A percentile compares a stretch with the other conserved stretches of the same genome.
These are phyloP conservation scores for Coenonympha glycerion DNA, from an alignment of 2,888 invertebrate species.

Conservation along the genomic window DNA sequence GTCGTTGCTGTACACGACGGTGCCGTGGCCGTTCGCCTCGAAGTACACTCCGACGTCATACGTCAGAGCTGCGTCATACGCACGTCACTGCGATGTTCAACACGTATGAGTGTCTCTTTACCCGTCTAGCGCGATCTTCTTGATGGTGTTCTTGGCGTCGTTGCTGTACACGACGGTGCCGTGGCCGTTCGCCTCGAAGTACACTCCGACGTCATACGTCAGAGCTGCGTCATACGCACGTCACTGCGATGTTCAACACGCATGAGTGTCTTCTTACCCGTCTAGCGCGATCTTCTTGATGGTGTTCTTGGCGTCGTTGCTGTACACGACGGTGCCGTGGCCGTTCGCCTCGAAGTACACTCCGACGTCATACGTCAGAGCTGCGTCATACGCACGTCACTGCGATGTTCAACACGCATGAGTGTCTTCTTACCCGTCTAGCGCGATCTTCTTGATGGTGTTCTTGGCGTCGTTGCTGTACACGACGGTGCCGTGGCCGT, in stretches of 20 bases:
- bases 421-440: constrained; percentile 64
- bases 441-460: constrained; percentile 67
- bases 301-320: constrained; percentile 78
- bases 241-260: constrained; percentile 93
- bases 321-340: constrained; percentile 96
- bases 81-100: constrained; percentile 94
- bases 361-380: constrained; percentile 93
- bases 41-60: constrained; percentile 98
- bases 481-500: constrained; percentile 97
- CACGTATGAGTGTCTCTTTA: too few species aligned
- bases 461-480: constrained; percentile 83
- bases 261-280: too few species aligned
- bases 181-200: constrained; percentile 99
- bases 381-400: constrained; percentile 93
- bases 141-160: constrained; percentile 77
- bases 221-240: constrained; percentile 92
- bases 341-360: constrained; percentile 99
- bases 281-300: constrained; percentile 71
- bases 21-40: constrained; percentile 99
- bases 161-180: constrained; percentile 93
- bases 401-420: constrained; percentile 93
- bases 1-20: constrained; percentile 86
- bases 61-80: constrained; percentile 89
- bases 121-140: constrained; percentile 65
- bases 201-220: constrained; percentile 95